Conservation (phyloP, 2,797 vertebrate genomes). For the Staurois parvus region DNA sequence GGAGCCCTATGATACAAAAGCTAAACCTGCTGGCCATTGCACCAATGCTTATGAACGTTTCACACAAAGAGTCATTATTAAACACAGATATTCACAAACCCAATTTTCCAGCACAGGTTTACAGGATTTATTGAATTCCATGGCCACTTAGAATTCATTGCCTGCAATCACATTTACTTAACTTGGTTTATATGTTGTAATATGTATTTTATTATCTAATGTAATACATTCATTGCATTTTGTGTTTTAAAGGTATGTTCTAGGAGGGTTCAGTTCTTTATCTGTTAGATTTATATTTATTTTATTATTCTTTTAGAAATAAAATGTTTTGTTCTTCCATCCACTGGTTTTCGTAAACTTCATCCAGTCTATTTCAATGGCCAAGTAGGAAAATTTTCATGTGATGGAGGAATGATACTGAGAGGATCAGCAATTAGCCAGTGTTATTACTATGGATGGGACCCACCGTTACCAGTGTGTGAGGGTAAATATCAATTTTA, state of each 20-base stretch:
- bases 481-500: conserved; percentile 26
- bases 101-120: too few relatives aligned
- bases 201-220: too few relatives aligned
- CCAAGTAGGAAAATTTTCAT: conserved; percentile 1
- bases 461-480: conserved; percentile 33
- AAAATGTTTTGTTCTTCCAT: background rate
- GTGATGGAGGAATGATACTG: conserved; percentile 19
- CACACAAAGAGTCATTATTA: too few relatives aligned
- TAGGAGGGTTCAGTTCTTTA: background rate
- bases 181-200: background rate
- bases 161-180: too few relatives aligned
- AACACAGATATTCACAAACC: too few relatives aligned
- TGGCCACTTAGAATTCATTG: too few relatives aligned
- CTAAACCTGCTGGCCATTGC: too few relatives aligned
- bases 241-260: background rate
- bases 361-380: background rate
- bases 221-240: background rate
- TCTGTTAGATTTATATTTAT: background rate
- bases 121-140: too few relatives aligned
- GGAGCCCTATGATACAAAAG: too few relatives aligned
- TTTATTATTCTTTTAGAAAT: background rate
- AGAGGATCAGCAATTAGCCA: conserved; percentile 29
- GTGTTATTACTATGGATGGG: conserved; percentile 49
- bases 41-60: too few relatives aligned
- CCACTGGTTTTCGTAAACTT: background rate